Conservation (phyloP, 2,113 vertebrate species). For the Butorides virescens region DNA sequence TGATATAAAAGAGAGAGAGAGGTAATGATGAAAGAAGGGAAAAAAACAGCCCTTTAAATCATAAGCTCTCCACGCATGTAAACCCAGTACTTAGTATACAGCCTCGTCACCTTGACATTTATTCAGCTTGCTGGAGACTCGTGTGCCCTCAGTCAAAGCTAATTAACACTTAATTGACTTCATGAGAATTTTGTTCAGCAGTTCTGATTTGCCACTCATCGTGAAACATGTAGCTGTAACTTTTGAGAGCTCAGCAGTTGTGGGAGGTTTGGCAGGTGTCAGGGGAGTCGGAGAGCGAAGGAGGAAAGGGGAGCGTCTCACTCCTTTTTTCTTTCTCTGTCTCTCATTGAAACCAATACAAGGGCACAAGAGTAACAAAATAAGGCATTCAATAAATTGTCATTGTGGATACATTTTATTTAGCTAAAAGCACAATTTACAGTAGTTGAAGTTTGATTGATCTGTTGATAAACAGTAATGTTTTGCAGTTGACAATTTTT, state of each 20-base stretch:
- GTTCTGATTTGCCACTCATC: slow-evolving; percentile 50
- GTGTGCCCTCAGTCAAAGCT: slow-evolving; percentile 64
- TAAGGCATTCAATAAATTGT: slow-evolving; percentile 65
- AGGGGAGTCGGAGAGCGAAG: neutral
- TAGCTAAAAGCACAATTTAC: slow-evolving; percentile 80
- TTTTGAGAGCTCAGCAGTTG: slow-evolving; percentile 47
- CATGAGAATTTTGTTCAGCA: slow-evolving; percentile 45
- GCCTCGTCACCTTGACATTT: slow-evolving; percentile 65
- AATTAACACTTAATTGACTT: slow-evolving; percentile 68
- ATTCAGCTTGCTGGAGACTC: slow-evolving; percentile 52
- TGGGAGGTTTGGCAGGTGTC: slow-evolving; percentile 51
- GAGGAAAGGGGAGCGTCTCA: neutral
- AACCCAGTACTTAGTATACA: slow-evolving; percentile 41
- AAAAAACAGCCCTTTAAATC: slow-evolving; percentile 51
- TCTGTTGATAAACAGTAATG: slow-evolving; percentile 85
- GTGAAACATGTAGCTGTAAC: slow-evolving; percentile 9
- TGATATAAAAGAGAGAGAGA: neutral
- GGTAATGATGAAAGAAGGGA: slow-evolving; percentile 19
- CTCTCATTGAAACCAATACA: neutral
- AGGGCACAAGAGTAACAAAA: slow-evolving; percentile 4
- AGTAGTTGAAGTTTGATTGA: slow-evolving; percentile 82
- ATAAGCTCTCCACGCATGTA: neutral
- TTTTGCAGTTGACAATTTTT: slow-evolving; percentile 83
- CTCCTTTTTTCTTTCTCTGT: neutral
- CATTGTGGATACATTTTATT: slow-evolving; percentile 72